Percentiles rank a stretch among this genome's conserved stretches.
These are phyloP conservation scores for Dendrolimus houi DNA, from an alignment of 2,888 invertebrate species.

Conservation along the genomic window DNA sequence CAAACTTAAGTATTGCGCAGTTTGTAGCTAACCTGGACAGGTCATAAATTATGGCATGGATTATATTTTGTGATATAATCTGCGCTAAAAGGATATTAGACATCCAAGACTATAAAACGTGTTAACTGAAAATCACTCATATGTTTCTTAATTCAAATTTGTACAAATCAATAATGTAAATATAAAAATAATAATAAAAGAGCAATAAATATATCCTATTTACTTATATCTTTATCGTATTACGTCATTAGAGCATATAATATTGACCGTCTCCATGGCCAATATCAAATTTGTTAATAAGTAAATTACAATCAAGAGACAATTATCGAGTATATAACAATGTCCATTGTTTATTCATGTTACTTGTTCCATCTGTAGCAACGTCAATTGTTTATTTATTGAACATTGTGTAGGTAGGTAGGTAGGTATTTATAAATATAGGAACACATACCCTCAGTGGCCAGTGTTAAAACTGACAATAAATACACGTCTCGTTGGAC, in stretches of 20 bases:
- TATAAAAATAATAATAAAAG: too few species aligned
- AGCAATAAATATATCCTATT: too few species aligned
- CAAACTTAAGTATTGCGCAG: too few species aligned
- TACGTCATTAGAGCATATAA: neutral
- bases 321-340: constrained; percentile 10
- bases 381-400: constrained; percentile 52
- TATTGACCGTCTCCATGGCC: neutral
- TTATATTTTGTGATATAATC: too few species aligned
- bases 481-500: constrained; percentile 35
- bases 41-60: too few species aligned
- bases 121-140: too few species aligned
- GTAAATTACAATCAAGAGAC: constrained; percentile 6
- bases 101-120: too few species aligned
- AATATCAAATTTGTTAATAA: neutral
- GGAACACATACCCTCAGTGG: constrained; percentile 43
- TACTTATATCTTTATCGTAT: too few species aligned
- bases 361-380: constrained; percentile 27
- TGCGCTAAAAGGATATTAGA: too few species aligned
- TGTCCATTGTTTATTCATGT: constrained; percentile 22
- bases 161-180: too few species aligned
- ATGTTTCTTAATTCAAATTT: too few species aligned
- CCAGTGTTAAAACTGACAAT: constrained; percentile 33
- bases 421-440: constrained; percentile 37
- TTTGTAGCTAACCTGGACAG: too few species aligned
- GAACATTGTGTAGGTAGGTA: constrained; percentile 45